Conservation (phyloP, 2,888 invertebrate species). For the Macroteleia sp. region DNA sequence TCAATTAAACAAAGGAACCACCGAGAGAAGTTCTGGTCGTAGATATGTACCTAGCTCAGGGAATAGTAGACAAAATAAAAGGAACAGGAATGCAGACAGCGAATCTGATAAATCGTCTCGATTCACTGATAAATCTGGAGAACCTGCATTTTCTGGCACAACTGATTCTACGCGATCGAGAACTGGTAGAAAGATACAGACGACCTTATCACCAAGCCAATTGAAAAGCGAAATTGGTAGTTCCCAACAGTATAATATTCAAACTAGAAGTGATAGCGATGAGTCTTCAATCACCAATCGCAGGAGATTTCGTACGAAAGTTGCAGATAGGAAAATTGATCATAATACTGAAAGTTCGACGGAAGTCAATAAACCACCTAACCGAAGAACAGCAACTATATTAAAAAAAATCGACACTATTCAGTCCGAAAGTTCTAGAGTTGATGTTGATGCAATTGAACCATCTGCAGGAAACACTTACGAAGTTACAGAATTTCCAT, state of each 20-base stretch:
- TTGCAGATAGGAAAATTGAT: neutral
- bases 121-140: slow-evolving; percentile 50
- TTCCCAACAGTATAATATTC: slow-evolving; percentile 56
- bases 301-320: neutral
- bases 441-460: slow-evolving; percentile 65
- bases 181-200: slow-evolving; percentile 76
- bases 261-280: slow-evolving; percentile 38
- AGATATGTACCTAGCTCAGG: slow-evolving; percentile 32
- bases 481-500: slow-evolving; percentile 51
- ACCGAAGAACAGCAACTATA: neutral
- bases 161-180: slow-evolving; percentile 64
- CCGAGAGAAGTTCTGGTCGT: slow-evolving; percentile 34
- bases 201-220: slow-evolving; percentile 65
- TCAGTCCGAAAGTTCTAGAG: slow-evolving; percentile 73
- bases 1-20: slow-evolving; percentile 17
- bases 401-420: slow-evolving; percentile 60
- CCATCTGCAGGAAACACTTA: slow-evolving; percentile 42
- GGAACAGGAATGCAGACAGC: neutral
- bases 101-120: neutral
- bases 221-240: slow-evolving; percentile 63
- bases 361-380: neutral
- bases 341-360: neutral
- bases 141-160: slow-evolving; percentile 59
- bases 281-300: neutral
- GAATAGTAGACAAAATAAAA: slow-evolving; percentile 11